Evolutionary conservation across 1,140 invertebrate species (phyloP), one percentile per base, ranked within the genome.

Genomic region (Chrysoperla carnea): DNA sequence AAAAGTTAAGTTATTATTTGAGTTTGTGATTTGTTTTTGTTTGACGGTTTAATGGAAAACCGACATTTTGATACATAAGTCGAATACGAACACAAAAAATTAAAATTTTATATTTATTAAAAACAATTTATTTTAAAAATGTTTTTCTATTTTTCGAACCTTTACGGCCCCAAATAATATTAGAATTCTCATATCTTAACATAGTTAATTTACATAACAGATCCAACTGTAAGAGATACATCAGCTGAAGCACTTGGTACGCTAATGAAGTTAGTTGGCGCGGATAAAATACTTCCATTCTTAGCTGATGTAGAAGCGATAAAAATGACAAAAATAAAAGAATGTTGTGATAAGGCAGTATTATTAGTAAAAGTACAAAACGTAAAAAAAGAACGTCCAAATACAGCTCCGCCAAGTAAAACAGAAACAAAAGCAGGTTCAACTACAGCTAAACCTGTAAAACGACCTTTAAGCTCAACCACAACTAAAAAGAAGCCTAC

Each of bases 261-360:
- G 0, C 76, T 88, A 2, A 83, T 92, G 68, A 97, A 95, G 64
- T 70, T 94, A 2, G 80, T 95, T 8, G 84, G 91, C 13, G 94
- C 98, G 55, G 94, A 93, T 62, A 71, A 77, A 11, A 80, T 97
- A 38, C 70, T 70, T 35, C 81, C 88, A 0, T 87, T 94, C 53
- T 66, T 97, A 12, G 70, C 73, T 6, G 92, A 96, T 59, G 62
- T 98, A 4, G 92, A 89, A 57, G 76, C 79, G 35, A 60, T 95
- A 5, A 99, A 98, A 65, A 83, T 95, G 74, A 71, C 78, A 15
- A 98, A 97, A 70, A 91, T 98, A 12, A 91, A 94, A 62, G 94
- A 98, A 60, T 86, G 75, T 54, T 80, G 79, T 52, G 88, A 95
- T 23, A 95, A 93, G 61, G 89, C 87, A 13, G 85, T 90, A 8